Evolutionary conservation across 2,113 vertebrate genomes (phyloP).

Genomic region (Sula dactylatra): DNA sequence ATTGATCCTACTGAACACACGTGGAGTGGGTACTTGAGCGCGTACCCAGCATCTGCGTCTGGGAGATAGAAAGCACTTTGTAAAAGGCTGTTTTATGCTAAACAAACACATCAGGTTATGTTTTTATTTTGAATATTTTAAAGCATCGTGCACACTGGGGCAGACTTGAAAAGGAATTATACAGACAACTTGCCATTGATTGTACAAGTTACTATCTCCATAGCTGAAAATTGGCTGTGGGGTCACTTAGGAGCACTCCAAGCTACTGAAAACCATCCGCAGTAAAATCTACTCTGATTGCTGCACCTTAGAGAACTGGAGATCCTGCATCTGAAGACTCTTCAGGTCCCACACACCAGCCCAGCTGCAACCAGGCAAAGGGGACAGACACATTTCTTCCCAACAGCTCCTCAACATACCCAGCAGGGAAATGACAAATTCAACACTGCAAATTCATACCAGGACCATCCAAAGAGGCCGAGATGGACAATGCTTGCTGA

Average conservation of each 20-base stretch:
- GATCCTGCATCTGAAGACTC: background rate
- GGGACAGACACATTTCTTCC: background rate
- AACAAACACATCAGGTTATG: conserved; percentile 48
- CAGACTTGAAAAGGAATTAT: conserved; percentile 7
- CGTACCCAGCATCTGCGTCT: conserved; percentile 18
- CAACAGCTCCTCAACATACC: background rate
- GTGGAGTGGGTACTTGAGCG: conserved; percentile 51
- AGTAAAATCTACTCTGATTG: background rate
- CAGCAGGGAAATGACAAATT: background rate
- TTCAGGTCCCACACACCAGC: rapidly evolving
- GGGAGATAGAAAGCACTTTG: background rate
- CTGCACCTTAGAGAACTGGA: background rate
- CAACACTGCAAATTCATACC: background rate
- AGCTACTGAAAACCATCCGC: background rate
- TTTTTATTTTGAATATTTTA: conserved; percentile 49
- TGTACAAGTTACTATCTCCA: background rate
- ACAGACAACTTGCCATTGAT: background rate
- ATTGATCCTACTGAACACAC: conserved; percentile 29
- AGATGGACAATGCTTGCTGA: background rate
- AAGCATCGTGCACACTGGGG: background rate
- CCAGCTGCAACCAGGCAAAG: background rate
- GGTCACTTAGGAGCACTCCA: background rate
- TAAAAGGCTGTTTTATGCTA: conserved; percentile 12
- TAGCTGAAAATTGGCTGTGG: background rate
- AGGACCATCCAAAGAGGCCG: background rate